Conservation (phyloP, 2,113 vertebrate genomes). For the Hassar affinis region DNA sequence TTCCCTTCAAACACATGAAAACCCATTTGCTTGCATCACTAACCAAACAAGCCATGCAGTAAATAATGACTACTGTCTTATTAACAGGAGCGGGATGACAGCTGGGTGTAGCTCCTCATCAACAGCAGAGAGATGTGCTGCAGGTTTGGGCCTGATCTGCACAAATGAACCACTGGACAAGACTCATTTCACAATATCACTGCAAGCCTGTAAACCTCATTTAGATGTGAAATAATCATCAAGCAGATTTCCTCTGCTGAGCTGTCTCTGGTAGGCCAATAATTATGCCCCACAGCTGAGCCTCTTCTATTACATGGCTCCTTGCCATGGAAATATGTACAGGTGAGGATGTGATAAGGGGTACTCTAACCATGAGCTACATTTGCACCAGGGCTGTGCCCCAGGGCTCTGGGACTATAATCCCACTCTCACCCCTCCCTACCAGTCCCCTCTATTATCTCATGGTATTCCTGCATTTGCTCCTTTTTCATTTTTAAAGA, state of each 20-base stretch:
- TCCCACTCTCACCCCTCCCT: slow-evolving; percentile 44
- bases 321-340: slow-evolving; percentile 55
- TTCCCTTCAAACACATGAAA: slow-evolving; percentile 67
- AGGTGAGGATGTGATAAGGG: slow-evolving; percentile 43
- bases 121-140: slow-evolving; percentile 12
- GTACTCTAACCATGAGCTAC: slow-evolving; percentile 16
- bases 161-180: slow-evolving; percentile 4
- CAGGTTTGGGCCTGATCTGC: slow-evolving; percentile 3
- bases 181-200: slow-evolving; percentile 18
- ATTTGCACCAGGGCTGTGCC: slow-evolving; percentile 41
- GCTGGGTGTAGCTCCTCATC: slow-evolving; percentile 12
- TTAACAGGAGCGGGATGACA: slow-evolving; percentile 9
- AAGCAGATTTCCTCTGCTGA: slow-evolving; percentile 27
- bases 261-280: slow-evolving; percentile 23
- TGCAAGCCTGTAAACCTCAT: slow-evolving; percentile 35
- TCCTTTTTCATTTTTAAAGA: slow-evolving; percentile 73
- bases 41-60: slow-evolving; percentile 24
- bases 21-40: slow-evolving; percentile 50
- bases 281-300: slow-evolving; percentile 48
- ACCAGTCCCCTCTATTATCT: slow-evolving; percentile 73
- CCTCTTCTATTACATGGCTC: slow-evolving; percentile 40
- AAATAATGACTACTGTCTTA: slow-evolving; percentile 24
- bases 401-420: slow-evolving; percentile 52
- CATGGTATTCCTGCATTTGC: slow-evolving; percentile 74
- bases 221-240: slow-evolving; percentile 27